Evolutionary conservation across 2,113 vertebrate species (phyloP).

Genomic region (Chaenocephalus aceratus): DNA sequence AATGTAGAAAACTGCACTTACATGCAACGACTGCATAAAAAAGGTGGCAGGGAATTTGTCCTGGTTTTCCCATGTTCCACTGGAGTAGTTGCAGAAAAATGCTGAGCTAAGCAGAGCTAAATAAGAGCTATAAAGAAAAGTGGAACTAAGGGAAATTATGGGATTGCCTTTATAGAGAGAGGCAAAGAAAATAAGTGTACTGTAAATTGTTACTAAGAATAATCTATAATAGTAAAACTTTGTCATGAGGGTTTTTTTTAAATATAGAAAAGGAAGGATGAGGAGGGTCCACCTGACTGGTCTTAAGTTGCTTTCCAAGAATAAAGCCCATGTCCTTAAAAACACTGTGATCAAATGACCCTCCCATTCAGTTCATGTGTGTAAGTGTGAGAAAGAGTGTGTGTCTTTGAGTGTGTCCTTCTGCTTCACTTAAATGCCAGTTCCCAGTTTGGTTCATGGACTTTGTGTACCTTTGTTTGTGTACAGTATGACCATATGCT

Average conservation of each 20-base stretch:
- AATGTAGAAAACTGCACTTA: neutral
- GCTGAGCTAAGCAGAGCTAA: neutral
- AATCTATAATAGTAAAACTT: neutral
- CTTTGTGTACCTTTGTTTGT: constrained; percentile 18
- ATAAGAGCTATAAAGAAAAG: neutral
- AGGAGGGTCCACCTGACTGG: neutral
- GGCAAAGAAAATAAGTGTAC: neutral
- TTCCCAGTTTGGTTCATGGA: neutral
- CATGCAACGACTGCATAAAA: neutral
- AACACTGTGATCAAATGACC: constrained; percentile 15
- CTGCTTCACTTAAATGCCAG: constrained; percentile 2
- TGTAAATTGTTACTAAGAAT: neutral
- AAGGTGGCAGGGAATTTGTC: neutral
- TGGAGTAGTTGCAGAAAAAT: neutral
- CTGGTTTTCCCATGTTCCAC: neutral
- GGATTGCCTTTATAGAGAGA: neutral
- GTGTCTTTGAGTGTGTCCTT: neutral
- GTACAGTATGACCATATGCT: constrained; percentile 5
- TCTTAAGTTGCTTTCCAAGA: constrained; percentile 25
- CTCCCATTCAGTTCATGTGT: neutral
- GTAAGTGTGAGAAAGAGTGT: neutral
- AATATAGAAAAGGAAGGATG: neutral
- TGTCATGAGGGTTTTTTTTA: neutral
- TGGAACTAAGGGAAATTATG: neutral
- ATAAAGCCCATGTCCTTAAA: neutral